These are phyloP conservation scores for Andrena haemorrhoa DNA, from an alignment of 2,888 invertebrate species.

Conservation along the genomic window DNA sequence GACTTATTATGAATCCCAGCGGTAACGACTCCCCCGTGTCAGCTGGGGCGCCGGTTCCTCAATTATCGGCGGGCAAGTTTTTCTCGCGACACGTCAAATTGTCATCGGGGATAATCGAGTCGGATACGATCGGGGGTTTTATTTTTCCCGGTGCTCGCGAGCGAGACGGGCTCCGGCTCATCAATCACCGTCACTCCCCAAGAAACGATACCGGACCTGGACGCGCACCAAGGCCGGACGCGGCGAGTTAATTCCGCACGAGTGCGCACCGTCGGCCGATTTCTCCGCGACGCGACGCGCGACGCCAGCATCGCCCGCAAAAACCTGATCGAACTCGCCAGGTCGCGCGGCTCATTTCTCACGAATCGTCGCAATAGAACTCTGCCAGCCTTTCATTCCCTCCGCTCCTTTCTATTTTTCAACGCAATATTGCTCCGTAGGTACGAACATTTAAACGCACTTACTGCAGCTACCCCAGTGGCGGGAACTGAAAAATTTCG, in stretches of 20 bases:
- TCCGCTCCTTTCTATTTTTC: too few relatives aligned
- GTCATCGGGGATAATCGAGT: slow-evolving; percentile 69
- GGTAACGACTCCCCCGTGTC: slow-evolving; percentile 9
- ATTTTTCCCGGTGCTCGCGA: slow-evolving; percentile 38
- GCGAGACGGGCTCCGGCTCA: slow-evolving; percentile 52
- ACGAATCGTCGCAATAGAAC: too few relatives aligned
- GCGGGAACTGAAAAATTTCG: too few relatives aligned
- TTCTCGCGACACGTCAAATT: slow-evolving; percentile 68
- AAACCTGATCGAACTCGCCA: slow-evolving; percentile 19
- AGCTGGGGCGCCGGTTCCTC: slow-evolving; percentile 21
- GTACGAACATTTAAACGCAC: too few relatives aligned
- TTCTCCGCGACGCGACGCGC: background rate
- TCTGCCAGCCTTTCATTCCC: too few relatives aligned
- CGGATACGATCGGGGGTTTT: slow-evolving; percentile 59
- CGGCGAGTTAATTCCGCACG: slow-evolving; percentile 65
- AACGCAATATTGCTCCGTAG: too few relatives aligned
- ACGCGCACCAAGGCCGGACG: slow-evolving; percentile 30
- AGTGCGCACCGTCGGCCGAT: slow-evolving; percentile 27
- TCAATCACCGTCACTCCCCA: slow-evolving; percentile 68
- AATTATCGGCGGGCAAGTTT: slow-evolving; percentile 60
- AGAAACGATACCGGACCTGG: slow-evolving; percentile 62
- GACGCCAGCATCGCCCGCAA: background rate
- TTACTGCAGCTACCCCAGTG: too few relatives aligned
- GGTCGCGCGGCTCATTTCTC: slow-evolving; percentile 15
- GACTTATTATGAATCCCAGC: slow-evolving; percentile 31